Evolutionary conservation across 2,888 invertebrate genomes (phyloP), one percentile per base, ranked within the genome.

Genomic region (Gryllus longicercus): DNA sequence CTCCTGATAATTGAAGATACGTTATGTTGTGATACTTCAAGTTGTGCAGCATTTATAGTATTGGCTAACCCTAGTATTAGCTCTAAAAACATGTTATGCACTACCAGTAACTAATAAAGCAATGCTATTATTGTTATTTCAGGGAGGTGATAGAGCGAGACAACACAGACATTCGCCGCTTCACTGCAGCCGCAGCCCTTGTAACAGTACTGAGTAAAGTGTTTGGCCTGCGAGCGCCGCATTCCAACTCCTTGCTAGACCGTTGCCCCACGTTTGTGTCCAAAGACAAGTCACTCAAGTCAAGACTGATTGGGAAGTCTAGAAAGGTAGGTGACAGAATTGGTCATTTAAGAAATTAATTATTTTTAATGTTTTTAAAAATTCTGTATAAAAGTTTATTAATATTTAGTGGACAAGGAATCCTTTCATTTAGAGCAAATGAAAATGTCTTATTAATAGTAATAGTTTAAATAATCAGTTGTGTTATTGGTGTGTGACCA

Each of bases 201-300:
- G 93, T 94, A 75, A 96, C 96, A 10, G 93, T 96, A 82, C 90
- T 96, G 84, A 91, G 91, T 82, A 93, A 95, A 87, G 91, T 94
- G 84, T 93, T 94, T 86, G 92, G 92, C 83, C 89, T 94, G 63
- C 90, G 93, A 84, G 90, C 90, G 83, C 88, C 89, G 77, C 89
- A 89, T 82, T 89, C 89, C 82, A 89, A 90, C 84, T 87, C 88
- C 81, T 86, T 90, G 81, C 86, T 93, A 78, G 96, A 96, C 85
- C 90, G 93, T 83, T 93, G 93, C 84, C 94, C 95, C 83, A 94
- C 93, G 81, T 96, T 95, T 87, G 93, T 96, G 79, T 93, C 93
- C 84, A 94, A 94, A 86, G 96, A 96, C 85, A 95, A 95, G 86
- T 92, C 93, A 80, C 91, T 93, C 84, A 92, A 91, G 84, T 91